Base-by-base conservation (phyloP, 2,888 invertebrate genomes). In the Agapetus fuscipes region DNA sequence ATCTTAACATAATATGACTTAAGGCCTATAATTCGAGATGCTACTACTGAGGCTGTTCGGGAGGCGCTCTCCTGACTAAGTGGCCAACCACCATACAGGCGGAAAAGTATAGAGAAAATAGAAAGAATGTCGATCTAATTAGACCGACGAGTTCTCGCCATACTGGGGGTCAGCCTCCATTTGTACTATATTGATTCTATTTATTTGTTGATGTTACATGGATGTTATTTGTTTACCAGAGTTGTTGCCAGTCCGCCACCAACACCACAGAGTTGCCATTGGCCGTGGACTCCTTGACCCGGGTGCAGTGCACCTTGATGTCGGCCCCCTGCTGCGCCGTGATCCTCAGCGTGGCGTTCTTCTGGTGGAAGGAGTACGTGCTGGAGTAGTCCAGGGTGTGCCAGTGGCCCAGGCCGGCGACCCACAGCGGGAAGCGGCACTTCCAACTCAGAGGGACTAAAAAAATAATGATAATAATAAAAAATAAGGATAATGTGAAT, bases 391-490 rank as follows among this genome's bases (percentile, higher is more conserved):
- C 88, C 56, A 91, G 70, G 31, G 89, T 87, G 64, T 90, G 88
- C 90, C 91, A 91, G 53, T 87, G 86, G 56, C 78, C 76, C 41
- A 79, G 80, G 54, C 79, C 81, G 49, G 86, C 85, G 66, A 90
- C 75, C 90, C 90, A 91, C 13, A 75, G 70, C 2, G 90, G 90
- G 61, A 89, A 90, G 59, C 84, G 83, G 62, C 90, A 91, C 64
- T 79, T 82, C 59, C 76, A 80, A 45, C 78, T 72, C 34, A 78
- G 74, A 43, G 79, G 75, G 32, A 79, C 83, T 83, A 71, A 40
- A 72, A 64, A 48, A 51, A 17, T 37, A 35, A 15, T 17, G 20
- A 27, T 16, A 32, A 26, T 13, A 37, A 34, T 26, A 10, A n/a
- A n/a, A n/a, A n/a, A n/a, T n/a, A n/a, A n/a, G n/a, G n/a, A n/a